These are phyloP conservation scores for Oryzias dopingdopingensis DNA, from an alignment of 2,797 vertebrate genomes.

Conservation along the genomic window DNA sequence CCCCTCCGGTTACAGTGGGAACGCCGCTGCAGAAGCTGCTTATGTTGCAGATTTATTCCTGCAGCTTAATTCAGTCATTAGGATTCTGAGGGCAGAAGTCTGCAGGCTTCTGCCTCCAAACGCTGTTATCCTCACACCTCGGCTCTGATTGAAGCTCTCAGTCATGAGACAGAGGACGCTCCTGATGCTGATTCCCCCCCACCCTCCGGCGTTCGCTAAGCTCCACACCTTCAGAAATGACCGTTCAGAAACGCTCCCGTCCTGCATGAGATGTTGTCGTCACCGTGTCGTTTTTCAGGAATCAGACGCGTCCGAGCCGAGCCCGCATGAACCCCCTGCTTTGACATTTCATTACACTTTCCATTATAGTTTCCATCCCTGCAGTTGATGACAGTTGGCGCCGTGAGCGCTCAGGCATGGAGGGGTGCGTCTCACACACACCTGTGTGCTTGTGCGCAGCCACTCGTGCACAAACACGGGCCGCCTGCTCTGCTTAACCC, in stretches of 20 bases:
- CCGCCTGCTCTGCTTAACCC: constrained; percentile 51
- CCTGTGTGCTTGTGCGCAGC: constrained; percentile 35
- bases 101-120: constrained; percentile 37
- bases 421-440: constrained; percentile 60
- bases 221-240: constrained; percentile 57
- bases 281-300: constrained; percentile 43
- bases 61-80: constrained; percentile 46
- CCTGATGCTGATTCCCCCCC: constrained; percentile 44
- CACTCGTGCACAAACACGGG: constrained; percentile 20
- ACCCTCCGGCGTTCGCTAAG: constrained; percentile 44
- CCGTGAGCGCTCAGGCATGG: constrained; percentile 71
- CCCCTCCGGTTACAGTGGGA: too few species aligned
- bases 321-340: constrained; percentile 61
- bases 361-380: constrained; percentile 79
- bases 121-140: constrained; percentile 44
- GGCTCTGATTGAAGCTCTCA: constrained; percentile 64
- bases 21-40: neutral
- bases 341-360: constrained; percentile 82
- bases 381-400: constrained; percentile 72
- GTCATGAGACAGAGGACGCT: constrained; percentile 51
- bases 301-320: constrained; percentile 40
- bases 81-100: constrained; percentile 45
- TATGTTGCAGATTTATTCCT: constrained; percentile 24
- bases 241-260: constrained; percentile 48
- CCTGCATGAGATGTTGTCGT: constrained; percentile 64